Evolutionary conservation across 2,113 vertebrate genomes (phyloP).

Genomic region (Grus americana): DNA sequence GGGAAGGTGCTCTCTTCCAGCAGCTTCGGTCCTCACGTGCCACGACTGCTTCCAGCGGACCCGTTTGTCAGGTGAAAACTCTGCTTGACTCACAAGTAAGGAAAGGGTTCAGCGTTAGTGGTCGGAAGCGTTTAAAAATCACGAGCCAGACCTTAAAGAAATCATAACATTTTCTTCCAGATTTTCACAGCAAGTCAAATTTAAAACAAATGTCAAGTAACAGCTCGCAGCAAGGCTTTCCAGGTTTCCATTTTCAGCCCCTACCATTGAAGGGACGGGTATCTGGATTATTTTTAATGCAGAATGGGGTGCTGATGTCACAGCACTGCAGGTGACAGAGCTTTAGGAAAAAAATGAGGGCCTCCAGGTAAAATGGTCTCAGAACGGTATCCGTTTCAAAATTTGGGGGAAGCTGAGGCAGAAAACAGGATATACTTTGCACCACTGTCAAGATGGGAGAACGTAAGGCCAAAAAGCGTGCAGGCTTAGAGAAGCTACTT

Average conservation of each 20-base stretch:
- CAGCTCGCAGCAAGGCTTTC: not conserved
- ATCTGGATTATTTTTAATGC: not conserved
- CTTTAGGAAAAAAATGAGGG: not conserved
- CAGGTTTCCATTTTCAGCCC: not conserved
- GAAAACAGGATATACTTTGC: not conserved
- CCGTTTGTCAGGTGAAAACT: not conserved
- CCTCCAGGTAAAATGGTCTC: not conserved
- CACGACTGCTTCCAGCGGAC: not conserved
- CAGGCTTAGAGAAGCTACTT: not conserved
- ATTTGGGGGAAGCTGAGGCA: not conserved
- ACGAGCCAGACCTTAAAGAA: not conserved
- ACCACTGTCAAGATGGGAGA: not conserved
- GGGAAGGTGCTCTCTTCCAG: not conserved
- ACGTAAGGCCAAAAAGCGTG: fast-evolving
- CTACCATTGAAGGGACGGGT: not conserved
- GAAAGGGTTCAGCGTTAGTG: not conserved
- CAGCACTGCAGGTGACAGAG: not conserved
- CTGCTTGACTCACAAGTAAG: not conserved
- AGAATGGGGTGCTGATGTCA: not conserved
- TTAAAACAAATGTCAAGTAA: not conserved
- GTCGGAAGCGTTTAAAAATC: not conserved
- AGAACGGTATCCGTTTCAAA: not conserved
- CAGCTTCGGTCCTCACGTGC: not conserved
- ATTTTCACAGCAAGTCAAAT: not conserved
- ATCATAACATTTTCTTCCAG: not conserved